A percentile compares a stretch with the other conserved stretches of the same genome.
Conservation (phyloP, 1,140 invertebrate species). For the Drosophila sulfurigaster region DNA sequence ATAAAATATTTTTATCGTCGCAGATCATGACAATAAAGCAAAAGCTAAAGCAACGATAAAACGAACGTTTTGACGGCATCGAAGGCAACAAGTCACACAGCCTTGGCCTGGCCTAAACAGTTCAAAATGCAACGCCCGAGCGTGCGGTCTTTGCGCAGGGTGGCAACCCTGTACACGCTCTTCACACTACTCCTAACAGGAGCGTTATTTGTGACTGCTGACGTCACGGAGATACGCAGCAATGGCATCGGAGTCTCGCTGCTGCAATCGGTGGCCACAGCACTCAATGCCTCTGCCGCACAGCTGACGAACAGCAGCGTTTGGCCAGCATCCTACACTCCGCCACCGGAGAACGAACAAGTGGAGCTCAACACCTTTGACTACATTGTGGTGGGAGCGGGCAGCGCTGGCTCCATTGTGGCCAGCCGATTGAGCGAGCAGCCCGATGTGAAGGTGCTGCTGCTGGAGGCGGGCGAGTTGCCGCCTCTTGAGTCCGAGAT, state of each 20-base stretch:
- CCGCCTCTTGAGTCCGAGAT: constrained; percentile 73
- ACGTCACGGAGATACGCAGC: constrained; percentile 26
- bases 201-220: neutral
- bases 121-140: constrained; percentile 27
- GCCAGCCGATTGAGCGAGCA: constrained; percentile 74
- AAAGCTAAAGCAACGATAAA: neutral
- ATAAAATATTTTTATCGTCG: constrained; percentile 15
- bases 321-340: constrained; percentile 85
- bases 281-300: constrained; percentile 86
- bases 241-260: constrained; percentile 84
- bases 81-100: neutral
- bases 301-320: constrained; percentile 85
- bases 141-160: neutral
- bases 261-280: constrained; percentile 85
- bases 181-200: neutral
- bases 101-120: constrained; percentile 11
- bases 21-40: constrained; percentile 7
- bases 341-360: constrained; percentile 37
- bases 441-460: constrained; percentile 73
- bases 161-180: neutral
- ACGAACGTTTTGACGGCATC: constrained; percentile 1
- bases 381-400: constrained; percentile 87
- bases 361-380: constrained; percentile 76
- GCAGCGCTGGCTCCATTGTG: constrained; percentile 88
- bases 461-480: constrained; percentile 85